Evolutionary conservation across 2,113 vertebrate genomes (phyloP), one percentile per base, ranked within the genome.

Genomic region (Mugil cephalus): DNA sequence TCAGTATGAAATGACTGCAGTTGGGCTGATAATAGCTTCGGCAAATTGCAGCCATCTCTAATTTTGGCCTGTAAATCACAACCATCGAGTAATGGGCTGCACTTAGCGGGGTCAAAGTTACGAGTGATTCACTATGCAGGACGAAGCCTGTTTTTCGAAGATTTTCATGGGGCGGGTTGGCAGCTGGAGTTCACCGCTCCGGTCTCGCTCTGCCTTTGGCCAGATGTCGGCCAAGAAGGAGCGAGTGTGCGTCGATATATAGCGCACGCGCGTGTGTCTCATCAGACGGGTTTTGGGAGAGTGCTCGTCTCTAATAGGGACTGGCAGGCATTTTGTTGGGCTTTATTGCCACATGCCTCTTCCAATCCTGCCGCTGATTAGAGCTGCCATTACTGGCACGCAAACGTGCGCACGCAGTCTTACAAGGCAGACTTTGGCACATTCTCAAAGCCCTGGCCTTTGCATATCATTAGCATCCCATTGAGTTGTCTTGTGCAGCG

Each of bases 261-360:
- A 24, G 10, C 34, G 0, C 24, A 30, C 43, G 14, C 45, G 1
- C 19, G 35, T 42, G 63, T 55, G 69, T 66, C 38, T 71, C 13
- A 19, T 69, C 17, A 36, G 47, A 50, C 68, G 61, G 42, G 36
- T 50, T 83, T 84, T 79, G 4, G 8, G 55, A 67, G 60, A 83
- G 45, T 71, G 59, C 67, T 83, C 35, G n/a, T 46, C 55, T 55
- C 54, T 88, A 89, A 89, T 78, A 47, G 61, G 74, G 61, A 78
- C 80, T 90, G 89, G 85, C 89, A 87, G 84, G 53, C 87, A 64
- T 86, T 89, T 87, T 89, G 89, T 86, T 82, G 77, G 81, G 62
- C 80, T 84, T 87, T 85, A 90, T 87, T 90, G 90, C 90, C 85
- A 76, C 89, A 84, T 83, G 90, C 83, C 85, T 89, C 88, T 76